Percentiles rank a stretch among this genome's conserved stretches.
Conservation (phyloP, 2,113 vertebrate genomes). For the Hyla sarda region DNA sequence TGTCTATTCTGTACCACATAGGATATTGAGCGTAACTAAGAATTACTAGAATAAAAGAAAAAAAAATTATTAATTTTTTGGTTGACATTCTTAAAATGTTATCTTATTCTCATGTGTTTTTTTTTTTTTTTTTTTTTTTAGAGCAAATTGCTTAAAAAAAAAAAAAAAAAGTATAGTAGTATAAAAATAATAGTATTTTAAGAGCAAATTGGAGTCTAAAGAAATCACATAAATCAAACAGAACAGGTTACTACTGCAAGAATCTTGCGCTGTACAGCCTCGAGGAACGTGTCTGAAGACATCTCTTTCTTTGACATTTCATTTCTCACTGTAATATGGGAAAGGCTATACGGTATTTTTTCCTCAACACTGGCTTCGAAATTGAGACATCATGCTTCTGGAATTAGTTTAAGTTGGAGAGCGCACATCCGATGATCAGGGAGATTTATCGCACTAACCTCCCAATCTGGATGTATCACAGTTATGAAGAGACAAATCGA, state of each 20-base stretch:
- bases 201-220: background rate
- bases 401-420: background rate
- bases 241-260: background rate
- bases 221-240: background rate
- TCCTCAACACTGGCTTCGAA: background rate
- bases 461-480: background rate
- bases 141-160: too few relatives aligned
- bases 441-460: constrained; percentile 15
- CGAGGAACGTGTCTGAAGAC: background rate
- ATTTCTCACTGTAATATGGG: background rate
- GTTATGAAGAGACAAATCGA: background rate
- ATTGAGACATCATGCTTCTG: background rate
- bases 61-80: background rate
- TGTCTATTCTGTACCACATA: too few relatives aligned
- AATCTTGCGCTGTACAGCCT: background rate
- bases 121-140: too few relatives aligned
- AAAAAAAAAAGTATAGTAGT: too few relatives aligned
- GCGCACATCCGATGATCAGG: background rate
- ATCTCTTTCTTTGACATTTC: background rate
- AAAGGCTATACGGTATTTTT: background rate
- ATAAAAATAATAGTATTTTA: too few relatives aligned
- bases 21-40: too few relatives aligned
- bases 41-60: too few relatives aligned
- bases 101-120: too few relatives aligned
- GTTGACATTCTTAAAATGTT: too few relatives aligned